phyloP scores from a whole-genome alignment of 2,113 vertebrate genomes.

The Pipra filicauda region DNA sequence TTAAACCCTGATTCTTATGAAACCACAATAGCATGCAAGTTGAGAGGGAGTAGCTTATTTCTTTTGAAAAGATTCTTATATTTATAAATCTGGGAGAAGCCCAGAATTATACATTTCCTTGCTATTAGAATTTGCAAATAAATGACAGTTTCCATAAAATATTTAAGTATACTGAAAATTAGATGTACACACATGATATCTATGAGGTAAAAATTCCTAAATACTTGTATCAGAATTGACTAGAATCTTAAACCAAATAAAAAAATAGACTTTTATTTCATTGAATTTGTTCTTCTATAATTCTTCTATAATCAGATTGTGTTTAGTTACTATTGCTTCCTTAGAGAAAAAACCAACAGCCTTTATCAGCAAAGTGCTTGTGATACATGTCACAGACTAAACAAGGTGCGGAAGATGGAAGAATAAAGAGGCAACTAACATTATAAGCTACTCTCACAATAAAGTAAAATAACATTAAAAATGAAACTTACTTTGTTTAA shows the following conservation, averaged over 20 bases:
- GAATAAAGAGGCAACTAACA: not conserved
- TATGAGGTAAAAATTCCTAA: not conserved
- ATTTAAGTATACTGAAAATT: not conserved
- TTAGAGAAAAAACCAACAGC: slow-evolving; percentile 36
- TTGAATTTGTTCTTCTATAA: not conserved
- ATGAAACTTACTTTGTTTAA: not conserved
- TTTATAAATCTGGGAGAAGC: not conserved
- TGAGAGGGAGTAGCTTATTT: not conserved
- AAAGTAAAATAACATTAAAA: not conserved
- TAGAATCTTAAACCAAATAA: not conserved
- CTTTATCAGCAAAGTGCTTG: slow-evolving; percentile 18
- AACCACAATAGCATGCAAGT: not conserved
- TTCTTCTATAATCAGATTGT: slow-evolving; percentile 29
- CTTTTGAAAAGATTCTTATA: not conserved
- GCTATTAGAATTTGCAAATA: not conserved
- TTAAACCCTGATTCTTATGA: not conserved
- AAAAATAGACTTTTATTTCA: not conserved
- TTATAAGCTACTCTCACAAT: not conserved
- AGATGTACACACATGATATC: not conserved
- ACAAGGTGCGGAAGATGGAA: slow-evolving; percentile 51
- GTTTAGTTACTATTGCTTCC: slow-evolving; percentile 58
- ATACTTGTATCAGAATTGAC: not conserved
- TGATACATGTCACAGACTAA: slow-evolving; percentile 51
- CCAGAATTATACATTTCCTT: not conserved
- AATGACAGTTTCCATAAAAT: not conserved